Evolutionary conservation across 2,113 vertebrate species (phyloP), one percentile per base, ranked within the genome.

Genomic region (Sprattus sprattus): DNA sequence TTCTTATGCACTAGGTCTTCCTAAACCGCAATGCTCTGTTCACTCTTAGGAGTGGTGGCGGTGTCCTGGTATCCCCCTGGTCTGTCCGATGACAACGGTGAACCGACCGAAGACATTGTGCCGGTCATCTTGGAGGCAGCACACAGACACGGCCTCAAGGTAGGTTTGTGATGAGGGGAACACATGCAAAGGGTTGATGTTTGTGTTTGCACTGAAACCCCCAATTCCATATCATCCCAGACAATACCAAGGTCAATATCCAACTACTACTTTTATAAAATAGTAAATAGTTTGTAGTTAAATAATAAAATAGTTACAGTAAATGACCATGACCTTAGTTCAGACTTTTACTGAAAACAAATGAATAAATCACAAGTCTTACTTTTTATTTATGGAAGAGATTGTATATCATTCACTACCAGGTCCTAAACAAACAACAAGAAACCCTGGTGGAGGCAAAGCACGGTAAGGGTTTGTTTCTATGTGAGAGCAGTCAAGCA

Each of bases 41-140:
- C 46, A 83, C 49, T 47, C 84, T 15, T 80, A 98, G 97, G 97
- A 6, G 97, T 97, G 81, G 92, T 97, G 89, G 96, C 97, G 28
- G 90, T 98, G 89, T 97, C 96, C 83, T 98, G 97, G 97, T 97
- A 97, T 89, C 97, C 97, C 4, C 96, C 96, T 8, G 96, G 95
- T 71, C 92, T 96, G 89, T 96, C 96, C 15, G 97, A 97, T 87
- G 94, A 97, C 87, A 96, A 97, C 0, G 96, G 96, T n/a, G 96
- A 97, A 71, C 94, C 96, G 71, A 94, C 95, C 0, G 96, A 97
- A 86, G 97, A 97, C 91, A 92, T 97, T 88, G 96, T 97, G 83
- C 96, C 96, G 0, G 91, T 94, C 60, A 95, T 97, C 82, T 91
- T 97, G 94, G 96, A 97, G 67, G 93, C 96, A 0, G 97, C 96